Percentiles rank a stretch among this genome's conserved stretches.
Conservation (phyloP, 2,113 vertebrate species). For the Dicerorhinus sumatrensis region DNA sequence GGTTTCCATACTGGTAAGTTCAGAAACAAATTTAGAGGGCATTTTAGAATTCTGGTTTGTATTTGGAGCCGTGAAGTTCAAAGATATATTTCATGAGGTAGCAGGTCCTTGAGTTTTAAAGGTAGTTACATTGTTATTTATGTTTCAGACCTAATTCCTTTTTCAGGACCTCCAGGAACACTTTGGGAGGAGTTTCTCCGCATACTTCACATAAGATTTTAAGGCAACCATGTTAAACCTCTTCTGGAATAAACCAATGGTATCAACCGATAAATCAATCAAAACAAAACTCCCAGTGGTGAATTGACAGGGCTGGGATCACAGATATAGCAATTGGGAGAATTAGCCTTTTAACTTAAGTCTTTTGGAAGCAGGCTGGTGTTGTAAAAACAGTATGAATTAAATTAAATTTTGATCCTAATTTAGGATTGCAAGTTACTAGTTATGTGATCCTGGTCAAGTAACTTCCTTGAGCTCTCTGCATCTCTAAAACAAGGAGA, state of each 20-base stretch:
- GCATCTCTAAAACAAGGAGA: background rate
- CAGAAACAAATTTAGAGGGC: background rate
- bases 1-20: background rate
- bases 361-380: background rate
- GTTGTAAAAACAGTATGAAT: background rate
- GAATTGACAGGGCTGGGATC: background rate
- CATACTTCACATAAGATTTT: background rate
- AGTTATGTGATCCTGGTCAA: background rate
- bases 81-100: background rate
- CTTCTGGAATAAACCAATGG: background rate
- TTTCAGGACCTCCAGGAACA: background rate
- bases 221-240: background rate
- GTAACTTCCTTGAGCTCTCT: background rate
- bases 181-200: background rate
- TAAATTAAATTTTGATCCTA: background rate
- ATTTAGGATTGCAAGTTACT: background rate
- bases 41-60: slow-evolving; percentile 37
- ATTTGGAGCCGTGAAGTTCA: background rate
- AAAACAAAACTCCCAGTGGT: background rate
- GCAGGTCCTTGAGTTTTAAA: background rate
- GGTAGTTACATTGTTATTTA: background rate
- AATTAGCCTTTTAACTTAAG: background rate
- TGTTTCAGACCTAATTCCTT: background rate
- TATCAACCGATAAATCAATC: background rate
- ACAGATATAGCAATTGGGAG: background rate